Conservation (phyloP, 2,888 invertebrate species). For the Autographa pulchrina region DNA sequence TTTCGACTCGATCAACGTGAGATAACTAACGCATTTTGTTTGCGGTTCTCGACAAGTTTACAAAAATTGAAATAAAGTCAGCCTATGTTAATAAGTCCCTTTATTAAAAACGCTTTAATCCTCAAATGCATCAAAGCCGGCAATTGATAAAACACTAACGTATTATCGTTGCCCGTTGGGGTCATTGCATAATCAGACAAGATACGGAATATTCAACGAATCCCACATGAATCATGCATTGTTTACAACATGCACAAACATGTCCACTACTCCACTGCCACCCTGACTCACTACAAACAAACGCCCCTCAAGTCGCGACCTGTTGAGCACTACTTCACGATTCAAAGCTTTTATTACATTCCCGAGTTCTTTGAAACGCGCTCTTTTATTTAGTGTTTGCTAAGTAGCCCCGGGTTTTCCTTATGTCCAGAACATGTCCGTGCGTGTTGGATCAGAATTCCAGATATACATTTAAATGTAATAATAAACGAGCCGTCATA, state of each 20-base stretch:
- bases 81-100: neutral
- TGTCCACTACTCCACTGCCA: conserved; percentile 25
- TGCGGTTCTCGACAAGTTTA: no score
- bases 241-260: conserved; percentile 36
- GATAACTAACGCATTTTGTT: neutral
- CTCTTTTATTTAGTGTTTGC: conserved; percentile 32
- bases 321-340: conserved; percentile 38
- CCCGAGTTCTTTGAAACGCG: conserved; percentile 45
- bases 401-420: conserved; percentile 48
- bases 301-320: conserved; percentile 45
- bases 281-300: conserved; percentile 47
- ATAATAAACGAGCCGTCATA: neutral
- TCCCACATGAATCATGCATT: conserved; percentile 39
- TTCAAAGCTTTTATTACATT: conserved; percentile 53
- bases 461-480: conserved; percentile 16
- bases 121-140: neutral
- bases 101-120: neutral
- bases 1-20: neutral
- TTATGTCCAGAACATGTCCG: conserved; percentile 34
- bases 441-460: conserved; percentile 31
- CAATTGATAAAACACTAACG: neutral
- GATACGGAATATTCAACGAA: conserved; percentile 10
- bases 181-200: neutral
- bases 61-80: neutral
- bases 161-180: neutral